phyloP scores from a whole-genome alignment of 2,888 invertebrate species.

The Ormyrus pomaceus region DNA sequence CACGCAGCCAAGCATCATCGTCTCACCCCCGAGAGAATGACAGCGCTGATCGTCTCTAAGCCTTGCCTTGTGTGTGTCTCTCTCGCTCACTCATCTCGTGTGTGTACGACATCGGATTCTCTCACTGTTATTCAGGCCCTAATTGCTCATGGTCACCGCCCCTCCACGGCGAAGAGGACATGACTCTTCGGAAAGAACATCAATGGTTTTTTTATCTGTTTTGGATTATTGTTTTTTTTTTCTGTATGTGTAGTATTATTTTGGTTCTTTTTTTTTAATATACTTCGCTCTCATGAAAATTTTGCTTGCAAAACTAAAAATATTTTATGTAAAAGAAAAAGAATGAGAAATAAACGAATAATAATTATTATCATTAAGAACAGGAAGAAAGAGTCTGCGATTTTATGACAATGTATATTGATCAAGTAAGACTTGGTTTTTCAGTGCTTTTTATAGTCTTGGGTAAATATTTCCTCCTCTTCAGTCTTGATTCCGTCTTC shows the following conservation, averaged over 20 bases:
- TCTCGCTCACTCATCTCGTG: constrained; percentile 65
- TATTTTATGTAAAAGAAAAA: constrained; percentile 58
- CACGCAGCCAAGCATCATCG: background rate
- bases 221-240: constrained; percentile 58
- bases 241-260: constrained; percentile 46
- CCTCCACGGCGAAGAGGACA: constrained; percentile 76
- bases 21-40: constrained; percentile 64
- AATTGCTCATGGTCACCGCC: constrained; percentile 63
- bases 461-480: background rate
- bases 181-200: constrained; percentile 77
- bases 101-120: constrained; percentile 55
- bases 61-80: constrained; percentile 51
- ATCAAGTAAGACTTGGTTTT: constrained; percentile 75
- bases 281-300: constrained; percentile 52
- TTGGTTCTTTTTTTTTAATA: constrained; percentile 34
- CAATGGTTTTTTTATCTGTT: constrained; percentile 71
- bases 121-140: constrained; percentile 67
- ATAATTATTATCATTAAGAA: constrained; percentile 13
- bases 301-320: constrained; percentile 64
- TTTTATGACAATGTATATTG: constrained; percentile 70
- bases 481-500: constrained; percentile 44
- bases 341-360: constrained; percentile 59
- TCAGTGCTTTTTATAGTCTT: background rate
- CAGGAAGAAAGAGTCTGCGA: constrained; percentile 11
- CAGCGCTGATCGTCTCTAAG: constrained; percentile 68